Evolutionary conservation across 2,797 vertebrate genomes (phyloP).

Genomic region (Platalea minor): DNA sequence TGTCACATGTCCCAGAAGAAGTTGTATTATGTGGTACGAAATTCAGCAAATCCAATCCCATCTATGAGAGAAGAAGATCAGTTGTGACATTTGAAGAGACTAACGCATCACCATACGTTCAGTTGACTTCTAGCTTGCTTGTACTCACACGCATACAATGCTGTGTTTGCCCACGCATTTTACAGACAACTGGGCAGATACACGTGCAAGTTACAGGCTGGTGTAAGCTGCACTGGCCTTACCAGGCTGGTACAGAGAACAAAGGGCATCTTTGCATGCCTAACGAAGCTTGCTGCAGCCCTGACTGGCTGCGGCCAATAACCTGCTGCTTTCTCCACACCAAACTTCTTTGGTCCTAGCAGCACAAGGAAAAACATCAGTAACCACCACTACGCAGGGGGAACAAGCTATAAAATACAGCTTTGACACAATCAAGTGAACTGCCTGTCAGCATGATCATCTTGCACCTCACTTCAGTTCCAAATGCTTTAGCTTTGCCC

Average conservation of each 20-base stretch:
- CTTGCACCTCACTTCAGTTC: background rate
- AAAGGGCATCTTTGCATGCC: background rate
- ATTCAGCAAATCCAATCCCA: slow-evolving; percentile 76
- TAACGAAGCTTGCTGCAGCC: background rate
- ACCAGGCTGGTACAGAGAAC: background rate
- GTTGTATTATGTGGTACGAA: slow-evolving; percentile 74
- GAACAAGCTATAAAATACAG: background rate
- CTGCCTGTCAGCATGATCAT: background rate
- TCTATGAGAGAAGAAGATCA: slow-evolving; percentile 13
- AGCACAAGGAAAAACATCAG: background rate
- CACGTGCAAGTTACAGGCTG: fast-evolving
- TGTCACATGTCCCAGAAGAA: slow-evolving; percentile 74
- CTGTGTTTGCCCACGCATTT: background rate
- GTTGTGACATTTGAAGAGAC: background rate
- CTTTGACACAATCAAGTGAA: background rate
- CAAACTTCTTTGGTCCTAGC: background rate
- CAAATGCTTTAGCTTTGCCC: background rate
- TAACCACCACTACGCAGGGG: background rate
- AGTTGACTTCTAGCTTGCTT: fast-evolving
- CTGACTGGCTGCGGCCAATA: background rate
- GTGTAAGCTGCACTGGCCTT: background rate
- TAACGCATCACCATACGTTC: background rate
- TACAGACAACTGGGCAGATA: background rate
- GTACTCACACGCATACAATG: fast-evolving
- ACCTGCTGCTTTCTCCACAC: background rate